phyloP scores from a whole-genome alignment of 2,888 invertebrate genomes.

The Stenodera caucasica region DNA sequence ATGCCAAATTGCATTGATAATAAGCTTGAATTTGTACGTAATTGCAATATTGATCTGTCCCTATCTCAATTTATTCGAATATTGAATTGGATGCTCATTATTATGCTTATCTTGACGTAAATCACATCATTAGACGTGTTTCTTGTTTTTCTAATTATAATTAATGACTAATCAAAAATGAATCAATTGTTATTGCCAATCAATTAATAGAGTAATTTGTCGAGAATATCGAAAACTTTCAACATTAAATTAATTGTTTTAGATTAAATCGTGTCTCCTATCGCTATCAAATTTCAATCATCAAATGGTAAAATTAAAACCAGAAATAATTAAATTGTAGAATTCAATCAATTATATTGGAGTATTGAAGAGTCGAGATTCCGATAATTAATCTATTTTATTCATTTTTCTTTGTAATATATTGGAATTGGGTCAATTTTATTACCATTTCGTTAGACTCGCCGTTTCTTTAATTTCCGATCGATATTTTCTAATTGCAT shows the following conservation, averaged over 20 bases:
- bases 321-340: background rate
- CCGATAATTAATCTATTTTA: too few relatives aligned
- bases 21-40: slow-evolving; percentile 16
- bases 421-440: background rate
- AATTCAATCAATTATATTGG: too few relatives aligned
- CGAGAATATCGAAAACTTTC: too few relatives aligned
- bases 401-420: too few relatives aligned
- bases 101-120: background rate
- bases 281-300: background rate
- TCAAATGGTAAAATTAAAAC: too few relatives aligned
- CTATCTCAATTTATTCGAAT: background rate
- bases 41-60: slow-evolving; percentile 18
- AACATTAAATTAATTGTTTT: background rate
- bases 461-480: too few relatives aligned
- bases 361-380: too few relatives aligned
- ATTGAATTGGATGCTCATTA: background rate
- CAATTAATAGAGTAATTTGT: too few relatives aligned
- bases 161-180: too few relatives aligned
- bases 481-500: too few relatives aligned
- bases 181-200: too few relatives aligned
- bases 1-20: background rate
- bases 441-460: background rate
- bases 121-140: background rate
- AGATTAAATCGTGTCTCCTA: background rate
- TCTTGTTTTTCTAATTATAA: too few relatives aligned